Evolutionary conservation across 2,113 vertebrate genomes (phyloP), one percentile per base, ranked within the genome.

Genomic region (Cervus canadensis): DNA sequence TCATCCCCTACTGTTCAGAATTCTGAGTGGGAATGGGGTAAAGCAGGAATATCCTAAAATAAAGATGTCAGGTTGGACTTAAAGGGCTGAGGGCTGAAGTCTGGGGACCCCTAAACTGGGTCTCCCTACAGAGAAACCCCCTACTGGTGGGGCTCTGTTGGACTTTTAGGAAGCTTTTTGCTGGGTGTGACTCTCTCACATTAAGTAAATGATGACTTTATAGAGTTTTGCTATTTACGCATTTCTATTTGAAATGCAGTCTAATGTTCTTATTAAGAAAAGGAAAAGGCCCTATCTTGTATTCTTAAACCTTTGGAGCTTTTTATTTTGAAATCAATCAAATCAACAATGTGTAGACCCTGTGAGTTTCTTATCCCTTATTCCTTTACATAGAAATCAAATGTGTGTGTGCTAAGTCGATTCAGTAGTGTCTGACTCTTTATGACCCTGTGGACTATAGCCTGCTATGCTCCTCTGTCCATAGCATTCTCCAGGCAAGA

Each of bases 321-420:
- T 59, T 87, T 96, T 54, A 56, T 52, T 81, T 92, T 56, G 30
- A 67, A 59, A 83, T 54, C 57, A 79, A 89, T 87, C 74, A 87
- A 83, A 82, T 94, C 48, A 64, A 90, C 15, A 48, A 56, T 13
- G 40, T 91, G 30, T 54, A 92, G 50, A 86, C 45, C 30, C 43
- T 89, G 9, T 89, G 59, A 76, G 25, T 59, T 84, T 48, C 64
- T 64, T 76, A 25, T 76, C 74, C 48, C 67, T 88, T 87, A 15
- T 60, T 82, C 33, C 67, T 81, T 92, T 83, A 48, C 7, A 59
- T 28, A 48, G 60, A 79, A 52, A 12, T 84, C 25, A 30, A 10
- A n/a, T 8, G 64, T 1, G 5, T 40, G 67, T 25, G 36, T 25
- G 67, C n/a, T 21, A 36, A 71, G n/a, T 71, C 1, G 1, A 19